Percentiles rank a stretch among this genome's conserved stretches.
These are phyloP conservation scores for Megamerina dolium DNA, from an alignment of 2,888 invertebrate genomes.

Conservation along the genomic window DNA sequence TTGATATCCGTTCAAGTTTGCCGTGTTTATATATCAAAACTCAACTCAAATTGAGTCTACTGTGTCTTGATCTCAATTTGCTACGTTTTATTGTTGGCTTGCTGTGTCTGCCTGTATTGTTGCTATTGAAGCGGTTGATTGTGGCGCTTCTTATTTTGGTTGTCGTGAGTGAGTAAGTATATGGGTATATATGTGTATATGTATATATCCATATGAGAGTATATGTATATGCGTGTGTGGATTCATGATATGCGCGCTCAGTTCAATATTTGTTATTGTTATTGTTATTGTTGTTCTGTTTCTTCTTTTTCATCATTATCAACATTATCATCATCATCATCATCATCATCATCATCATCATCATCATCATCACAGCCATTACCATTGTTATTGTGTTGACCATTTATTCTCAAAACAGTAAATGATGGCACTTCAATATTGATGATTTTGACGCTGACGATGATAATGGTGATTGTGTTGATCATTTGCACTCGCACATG, in stretches of 20 bases:
- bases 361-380: conserved; percentile 2
- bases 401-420: too few relatives aligned
- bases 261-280: conserved; percentile 9
- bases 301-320: conserved; percentile 2
- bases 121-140: too few relatives aligned
- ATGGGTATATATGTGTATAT: too few relatives aligned
- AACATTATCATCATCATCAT: too few relatives aligned
- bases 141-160: conserved; percentile 7
- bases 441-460: too few relatives aligned
- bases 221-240: too few relatives aligned
- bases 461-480: too few relatives aligned
- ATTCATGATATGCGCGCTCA: background rate
- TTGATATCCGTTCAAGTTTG: conserved; percentile 26
- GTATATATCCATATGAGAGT: too few relatives aligned
- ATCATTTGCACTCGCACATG: too few relatives aligned
- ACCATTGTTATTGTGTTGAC: background rate
- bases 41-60: background rate
- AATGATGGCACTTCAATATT: too few relatives aligned
- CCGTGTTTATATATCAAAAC: conserved; percentile 23
- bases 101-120: conserved; percentile 2
- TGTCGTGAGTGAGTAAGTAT: too few relatives aligned
- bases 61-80: conserved; percentile 12
- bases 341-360: background rate
- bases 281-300: conserved; percentile 6
- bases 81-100: conserved; percentile 4